Evolutionary conservation across 2,113 vertebrate species (phyloP).

Genomic region (Anhinga rufa): DNA sequence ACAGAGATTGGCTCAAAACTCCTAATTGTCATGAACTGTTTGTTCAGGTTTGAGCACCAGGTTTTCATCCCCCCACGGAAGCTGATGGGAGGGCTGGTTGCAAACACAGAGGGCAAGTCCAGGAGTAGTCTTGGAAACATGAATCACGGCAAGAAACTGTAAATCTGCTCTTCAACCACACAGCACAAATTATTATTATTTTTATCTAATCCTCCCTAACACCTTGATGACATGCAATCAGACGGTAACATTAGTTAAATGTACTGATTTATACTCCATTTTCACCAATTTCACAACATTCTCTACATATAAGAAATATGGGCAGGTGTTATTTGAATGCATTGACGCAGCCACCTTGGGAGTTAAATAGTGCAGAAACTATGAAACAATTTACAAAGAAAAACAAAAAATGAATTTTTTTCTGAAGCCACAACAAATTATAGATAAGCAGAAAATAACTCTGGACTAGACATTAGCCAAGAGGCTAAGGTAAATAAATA

Average conservation of each 20-base stretch:
- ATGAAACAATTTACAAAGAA: background rate
- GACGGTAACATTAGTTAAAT: background rate
- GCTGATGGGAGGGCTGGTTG: rapidly evolving
- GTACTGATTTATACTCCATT: background rate
- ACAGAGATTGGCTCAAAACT: background rate
- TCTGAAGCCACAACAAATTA: background rate
- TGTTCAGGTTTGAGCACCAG: background rate
- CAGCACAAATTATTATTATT: background rate
- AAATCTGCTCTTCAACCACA: background rate
- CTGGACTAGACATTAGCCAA: background rate
- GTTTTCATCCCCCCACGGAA: background rate
- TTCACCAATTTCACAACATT: background rate
- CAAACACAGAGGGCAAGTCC: background rate
- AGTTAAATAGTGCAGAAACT: background rate
- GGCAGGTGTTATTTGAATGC: background rate
- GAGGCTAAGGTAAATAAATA: background rate
- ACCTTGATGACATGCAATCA: background rate
- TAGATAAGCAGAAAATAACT: background rate
- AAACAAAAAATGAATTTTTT: background rate
- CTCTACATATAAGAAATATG: background rate
- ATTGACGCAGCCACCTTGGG: background rate
- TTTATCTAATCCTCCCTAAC: background rate
- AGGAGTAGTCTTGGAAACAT: background rate
- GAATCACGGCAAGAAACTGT: background rate
- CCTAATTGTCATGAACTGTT: background rate